These are phyloP conservation scores for Alca torda DNA, from an alignment of 2,797 vertebrate genomes.

Conservation along the genomic window DNA sequence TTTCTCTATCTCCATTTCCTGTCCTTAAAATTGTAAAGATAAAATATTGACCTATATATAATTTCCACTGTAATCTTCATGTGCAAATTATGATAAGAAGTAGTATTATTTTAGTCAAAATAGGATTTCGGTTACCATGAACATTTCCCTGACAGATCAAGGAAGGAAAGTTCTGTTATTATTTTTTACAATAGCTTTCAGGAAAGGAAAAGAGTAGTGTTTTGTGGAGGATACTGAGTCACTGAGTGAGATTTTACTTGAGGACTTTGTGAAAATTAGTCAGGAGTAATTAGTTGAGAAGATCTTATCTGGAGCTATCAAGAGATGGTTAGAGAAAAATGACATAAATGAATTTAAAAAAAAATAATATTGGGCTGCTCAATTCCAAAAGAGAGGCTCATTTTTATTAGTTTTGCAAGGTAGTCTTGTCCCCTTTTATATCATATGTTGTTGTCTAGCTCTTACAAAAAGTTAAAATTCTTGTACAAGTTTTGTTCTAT, in stretches of 20 bases:
- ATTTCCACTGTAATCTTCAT: not conserved
- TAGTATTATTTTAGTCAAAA: not conserved
- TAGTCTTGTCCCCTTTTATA: not conserved
- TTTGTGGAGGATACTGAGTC: not conserved
- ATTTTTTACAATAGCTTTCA: not conserved
- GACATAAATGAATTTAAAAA: not conserved
- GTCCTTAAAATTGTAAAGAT: not conserved
- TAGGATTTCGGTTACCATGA: not conserved
- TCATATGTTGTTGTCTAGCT: not conserved
- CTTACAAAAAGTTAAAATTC: not conserved
- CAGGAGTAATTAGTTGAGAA: not conserved
- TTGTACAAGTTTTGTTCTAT: not conserved
- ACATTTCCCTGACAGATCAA: not conserved
- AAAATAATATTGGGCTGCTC: not conserved
- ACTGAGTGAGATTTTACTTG: not conserved
- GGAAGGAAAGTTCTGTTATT: not conserved
- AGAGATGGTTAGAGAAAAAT: not conserved
- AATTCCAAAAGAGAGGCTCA: not conserved
- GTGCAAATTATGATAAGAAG: not conserved
- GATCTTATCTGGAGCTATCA: not conserved
- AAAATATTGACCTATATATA: not conserved
- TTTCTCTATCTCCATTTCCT: not conserved
- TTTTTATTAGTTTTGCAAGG: not conserved
- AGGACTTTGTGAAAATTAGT: not conserved
- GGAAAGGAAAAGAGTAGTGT: not conserved